Base-by-base conservation (phyloP, 2,888 invertebrate genomes). In the Tenthredo livida region DNA sequence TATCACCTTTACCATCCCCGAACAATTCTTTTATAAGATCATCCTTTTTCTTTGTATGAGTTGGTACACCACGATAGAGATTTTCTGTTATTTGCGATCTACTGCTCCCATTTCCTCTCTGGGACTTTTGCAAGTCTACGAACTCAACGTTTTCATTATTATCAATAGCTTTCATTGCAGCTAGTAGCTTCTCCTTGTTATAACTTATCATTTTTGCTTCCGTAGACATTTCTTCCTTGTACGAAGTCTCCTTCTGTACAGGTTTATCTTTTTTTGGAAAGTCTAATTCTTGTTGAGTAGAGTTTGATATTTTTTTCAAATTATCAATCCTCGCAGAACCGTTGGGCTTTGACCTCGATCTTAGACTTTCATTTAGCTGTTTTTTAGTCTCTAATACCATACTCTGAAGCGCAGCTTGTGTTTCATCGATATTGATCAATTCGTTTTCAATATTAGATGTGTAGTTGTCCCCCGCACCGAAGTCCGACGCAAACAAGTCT, bases 121-220 rank as follows among this genome's bases (percentile, higher is more conserved):
- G 86, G 21, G 85, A 54, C 84, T 90, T 91, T 75, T 88, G 88
- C 50, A 85, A 84, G 33, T 87, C 85, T 21, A 90, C 15, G 86
- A 90, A 91, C 83, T 93, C 92, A 61, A 93, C 90, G 84, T 92
- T 92, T 75, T 92, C 92, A 65, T 93, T 93, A 85, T 95, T 94
- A 89, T 96, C 96, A 86, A 96, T 96, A 33, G 95, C 95, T 89
- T 95, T 95, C 86, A 96, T 93, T 2, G 95, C 95, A 17, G 95
- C 96, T 83, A 96, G 92, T 67, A 96, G 91, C 89, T 95, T 95
- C 78, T 94, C 94, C 89, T 96, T 96, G 85, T 94, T 94, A 65
- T 94, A 92, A 84, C 86, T 92, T 87, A 88, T 88, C 89, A 86
- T 83, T 61, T 88, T 86, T 50, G 85, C 84, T 54, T 87, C 88